A percentile compares a stretch with the other conserved stretches of the same genome.
Conservation (phyloP, 1,140 invertebrate genomes). For the Planococcus citri region DNA sequence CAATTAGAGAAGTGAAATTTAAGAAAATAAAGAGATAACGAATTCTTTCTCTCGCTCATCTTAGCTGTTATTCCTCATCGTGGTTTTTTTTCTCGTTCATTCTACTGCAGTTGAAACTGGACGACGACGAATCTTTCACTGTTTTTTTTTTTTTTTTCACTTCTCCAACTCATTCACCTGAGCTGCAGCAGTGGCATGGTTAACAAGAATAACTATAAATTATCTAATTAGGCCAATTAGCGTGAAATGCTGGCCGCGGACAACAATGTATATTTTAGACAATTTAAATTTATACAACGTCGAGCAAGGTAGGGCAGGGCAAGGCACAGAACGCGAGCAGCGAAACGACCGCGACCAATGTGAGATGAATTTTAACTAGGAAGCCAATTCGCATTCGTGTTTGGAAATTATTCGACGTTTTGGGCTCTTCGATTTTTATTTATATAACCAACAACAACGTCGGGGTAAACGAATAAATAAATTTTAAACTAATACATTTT, state of each 20-base stretch:
- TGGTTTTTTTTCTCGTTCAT: too few species aligned
- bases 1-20: background rate
- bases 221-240: constrained; percentile 7
- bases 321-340: too few species aligned
- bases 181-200: too few species aligned
- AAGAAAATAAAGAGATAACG: background rate
- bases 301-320: background rate
- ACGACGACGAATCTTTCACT: too few species aligned
- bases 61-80: too few species aligned
- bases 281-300: background rate
- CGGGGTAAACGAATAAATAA: background rate
- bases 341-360: background rate
- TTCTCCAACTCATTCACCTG: too few species aligned
- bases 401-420: too few species aligned
- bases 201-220: background rate
- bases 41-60: background rate
- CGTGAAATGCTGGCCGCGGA: background rate
- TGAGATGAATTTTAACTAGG: background rate
- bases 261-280: background rate
- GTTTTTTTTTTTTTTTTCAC: too few species aligned
- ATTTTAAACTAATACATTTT: background rate
- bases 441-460: too few species aligned
- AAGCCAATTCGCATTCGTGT: background rate
- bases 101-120: too few species aligned
- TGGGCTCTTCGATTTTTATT: too few species aligned